These are phyloP conservation scores for Euschistus heros DNA, from an alignment of 1,140 invertebrate genomes.

Conservation along the genomic window DNA sequence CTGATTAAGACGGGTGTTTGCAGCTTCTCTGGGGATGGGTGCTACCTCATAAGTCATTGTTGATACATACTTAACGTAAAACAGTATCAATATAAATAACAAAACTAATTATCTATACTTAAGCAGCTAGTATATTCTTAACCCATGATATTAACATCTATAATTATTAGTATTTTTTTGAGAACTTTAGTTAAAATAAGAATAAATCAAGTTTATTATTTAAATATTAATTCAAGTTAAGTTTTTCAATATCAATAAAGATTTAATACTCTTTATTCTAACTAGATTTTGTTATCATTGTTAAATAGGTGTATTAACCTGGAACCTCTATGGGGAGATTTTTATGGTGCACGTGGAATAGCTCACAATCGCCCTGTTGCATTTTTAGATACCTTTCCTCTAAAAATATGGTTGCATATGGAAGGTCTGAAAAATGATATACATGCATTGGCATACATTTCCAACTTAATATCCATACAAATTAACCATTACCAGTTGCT, in stretches of 20 bases:
- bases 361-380: slow-evolving; percentile 63
- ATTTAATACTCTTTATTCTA: not conserved
- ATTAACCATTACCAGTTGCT: slow-evolving; percentile 88
- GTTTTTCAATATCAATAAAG: not conserved
- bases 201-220: not conserved
- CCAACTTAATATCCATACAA: slow-evolving; percentile 70
- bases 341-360: slow-evolving; percentile 64
- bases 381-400: slow-evolving; percentile 79
- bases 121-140: too few species aligned
- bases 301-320: slow-evolving; percentile 52
- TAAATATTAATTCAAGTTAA: not conserved
- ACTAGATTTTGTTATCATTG: not conserved
- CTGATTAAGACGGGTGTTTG: too few species aligned
- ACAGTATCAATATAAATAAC: too few species aligned
- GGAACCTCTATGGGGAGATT: slow-evolving; percentile 89
- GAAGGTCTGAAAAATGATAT: slow-evolving; percentile 42
- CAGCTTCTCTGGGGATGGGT: too few species aligned
- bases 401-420: slow-evolving; percentile 62
- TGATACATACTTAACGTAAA: too few species aligned
- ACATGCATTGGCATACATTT: slow-evolving; percentile 59
- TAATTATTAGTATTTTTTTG: too few species aligned
- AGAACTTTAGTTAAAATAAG: too few species aligned
- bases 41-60: too few species aligned
- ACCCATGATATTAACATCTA: too few species aligned
- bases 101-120: too few species aligned